Conservation (phyloP, 1,140 invertebrate genomes). For the Pararge aegeria region DNA sequence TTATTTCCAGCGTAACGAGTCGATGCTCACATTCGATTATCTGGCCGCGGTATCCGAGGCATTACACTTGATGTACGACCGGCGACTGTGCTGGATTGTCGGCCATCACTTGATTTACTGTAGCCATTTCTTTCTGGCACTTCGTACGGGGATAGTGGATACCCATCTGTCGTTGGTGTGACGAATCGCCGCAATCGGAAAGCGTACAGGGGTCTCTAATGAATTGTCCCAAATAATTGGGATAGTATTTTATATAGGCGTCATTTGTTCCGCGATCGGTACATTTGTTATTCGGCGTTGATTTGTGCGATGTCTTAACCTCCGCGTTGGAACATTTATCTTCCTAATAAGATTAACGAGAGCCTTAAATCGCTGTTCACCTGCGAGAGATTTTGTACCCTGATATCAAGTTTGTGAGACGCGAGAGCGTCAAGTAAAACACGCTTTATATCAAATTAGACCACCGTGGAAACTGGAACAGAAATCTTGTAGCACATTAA, state of each 20-base stretch:
- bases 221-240: constrained; percentile 78
- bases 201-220: constrained; percentile 68
- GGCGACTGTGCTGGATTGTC: constrained; percentile 74
- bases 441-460: constrained; percentile 22
- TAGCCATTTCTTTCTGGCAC: constrained; percentile 73
- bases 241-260: constrained; percentile 73
- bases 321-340: constrained; percentile 43
- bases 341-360: constrained; percentile 49
- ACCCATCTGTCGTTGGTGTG: constrained; percentile 69
- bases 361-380: constrained; percentile 42
- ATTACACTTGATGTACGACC: constrained; percentile 77
- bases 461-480: constrained; percentile 21
- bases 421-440: constrained; percentile 22
- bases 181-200: constrained; percentile 69
- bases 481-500: constrained; percentile 20
- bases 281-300: constrained; percentile 68
- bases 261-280: constrained; percentile 70
- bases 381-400: constrained; percentile 33
- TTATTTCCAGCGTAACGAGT: constrained; percentile 77
- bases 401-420: constrained; percentile 18
- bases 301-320: constrained; percentile 72
- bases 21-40: constrained; percentile 79
- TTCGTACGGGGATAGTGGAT: constrained; percentile 59
- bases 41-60: constrained; percentile 75
- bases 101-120: constrained; percentile 72